A percentile compares a stretch with the other conserved stretches of the same genome.
phyloP scores from a whole-genome alignment of 2,888 invertebrate genomes.

The Thecophora atra region DNA sequence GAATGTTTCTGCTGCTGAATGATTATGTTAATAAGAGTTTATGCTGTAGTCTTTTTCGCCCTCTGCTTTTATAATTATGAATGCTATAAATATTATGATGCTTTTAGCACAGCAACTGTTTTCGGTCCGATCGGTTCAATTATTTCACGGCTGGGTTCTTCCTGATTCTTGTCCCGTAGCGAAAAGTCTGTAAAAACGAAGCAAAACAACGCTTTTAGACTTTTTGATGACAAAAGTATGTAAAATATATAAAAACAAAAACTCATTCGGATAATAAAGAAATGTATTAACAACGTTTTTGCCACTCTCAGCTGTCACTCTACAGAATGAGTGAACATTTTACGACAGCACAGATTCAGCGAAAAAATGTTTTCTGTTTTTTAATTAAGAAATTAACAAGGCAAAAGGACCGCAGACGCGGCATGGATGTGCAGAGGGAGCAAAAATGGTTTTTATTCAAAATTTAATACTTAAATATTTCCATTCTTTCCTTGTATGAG shows the following conservation, averaged over 20 bases:
- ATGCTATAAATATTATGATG: neutral
- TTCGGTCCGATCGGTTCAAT: neutral
- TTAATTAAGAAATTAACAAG: no score
- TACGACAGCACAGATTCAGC: no score
- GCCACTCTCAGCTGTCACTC: no score
- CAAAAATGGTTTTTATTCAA: no score
- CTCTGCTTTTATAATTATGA: neutral
- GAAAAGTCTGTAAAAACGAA: slow-evolving; percentile 15
- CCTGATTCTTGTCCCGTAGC: slow-evolving; percentile 16
- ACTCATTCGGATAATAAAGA: neutral
- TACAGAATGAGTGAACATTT: no score
- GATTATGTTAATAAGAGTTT: slow-evolving; percentile 41
- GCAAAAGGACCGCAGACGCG: no score
- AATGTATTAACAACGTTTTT: no score
- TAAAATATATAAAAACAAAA: neutral
- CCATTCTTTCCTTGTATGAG: no score
- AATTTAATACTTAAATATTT: no score
- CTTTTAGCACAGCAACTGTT: slow-evolving; percentile 8
- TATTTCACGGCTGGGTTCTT: neutral
- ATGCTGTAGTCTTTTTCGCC: neutral
- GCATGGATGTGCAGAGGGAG: no score
- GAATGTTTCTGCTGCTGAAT: slow-evolving; percentile 38
- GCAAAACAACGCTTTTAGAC: slow-evolving; percentile 15
- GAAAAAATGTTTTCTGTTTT: no score
- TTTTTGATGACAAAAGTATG: slow-evolving; percentile 2